These are phyloP conservation scores for Regulus satrapa DNA, from an alignment of 2,113 vertebrate species.

Conservation along the genomic window DNA sequence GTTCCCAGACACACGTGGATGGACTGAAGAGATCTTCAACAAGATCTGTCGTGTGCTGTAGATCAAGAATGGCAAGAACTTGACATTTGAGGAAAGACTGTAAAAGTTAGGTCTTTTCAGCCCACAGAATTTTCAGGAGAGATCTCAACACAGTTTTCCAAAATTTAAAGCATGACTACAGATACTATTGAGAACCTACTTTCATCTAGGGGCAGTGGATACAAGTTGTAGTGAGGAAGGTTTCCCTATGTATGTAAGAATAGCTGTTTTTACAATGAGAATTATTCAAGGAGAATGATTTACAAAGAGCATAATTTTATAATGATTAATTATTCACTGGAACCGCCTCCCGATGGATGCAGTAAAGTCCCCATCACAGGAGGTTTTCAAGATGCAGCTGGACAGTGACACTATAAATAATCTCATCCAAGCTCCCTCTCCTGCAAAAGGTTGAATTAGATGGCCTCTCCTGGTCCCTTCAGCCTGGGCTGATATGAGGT, in stretches of 20 bases:
- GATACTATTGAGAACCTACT: neutral
- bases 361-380: neutral
- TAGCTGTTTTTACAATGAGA: neutral
- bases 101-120: neutral
- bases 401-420: accelerated
- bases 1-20: neutral
- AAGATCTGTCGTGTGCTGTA: too few relatives aligned
- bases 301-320: neutral
- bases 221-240: neutral
- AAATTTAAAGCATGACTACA: neutral
- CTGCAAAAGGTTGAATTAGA: neutral
- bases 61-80: neutral
- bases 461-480: neutral
- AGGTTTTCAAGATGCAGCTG: neutral
- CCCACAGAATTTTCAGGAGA: neutral
- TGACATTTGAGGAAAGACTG: neutral
- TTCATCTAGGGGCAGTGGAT: neutral
- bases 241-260: neutral
- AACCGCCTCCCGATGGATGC: neutral
- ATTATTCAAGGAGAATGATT: neutral
- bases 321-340: neutral
- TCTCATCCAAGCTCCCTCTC: neutral
- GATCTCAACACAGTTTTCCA: neutral
- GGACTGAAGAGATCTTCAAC: neutral
- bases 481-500: neutral